Evolutionary conservation across 2,888 invertebrate species (phyloP).

Genomic region (Drepana falcataria): DNA sequence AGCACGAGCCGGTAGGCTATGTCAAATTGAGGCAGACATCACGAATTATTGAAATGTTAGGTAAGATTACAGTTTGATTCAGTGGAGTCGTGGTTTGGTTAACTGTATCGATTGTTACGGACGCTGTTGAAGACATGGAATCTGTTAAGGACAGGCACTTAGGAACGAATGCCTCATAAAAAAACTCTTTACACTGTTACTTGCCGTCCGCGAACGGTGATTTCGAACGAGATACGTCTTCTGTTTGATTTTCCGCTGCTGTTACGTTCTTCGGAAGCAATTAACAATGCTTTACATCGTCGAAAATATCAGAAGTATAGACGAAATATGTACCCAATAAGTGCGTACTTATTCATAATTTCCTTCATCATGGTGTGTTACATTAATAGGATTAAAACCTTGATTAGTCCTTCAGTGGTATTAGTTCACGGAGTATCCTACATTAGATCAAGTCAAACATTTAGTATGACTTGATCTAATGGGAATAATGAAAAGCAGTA

Average conservation of each 20-base stretch:
- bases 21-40: constrained; percentile 36
- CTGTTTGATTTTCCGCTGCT: background rate
- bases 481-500: too few relatives aligned
- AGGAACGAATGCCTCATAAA: constrained; percentile 1
- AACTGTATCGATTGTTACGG: constrained; percentile 48
- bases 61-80: constrained; percentile 43
- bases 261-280: background rate
- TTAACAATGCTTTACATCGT: too few relatives aligned
- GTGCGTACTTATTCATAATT: too few relatives aligned
- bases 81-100: constrained; percentile 42
- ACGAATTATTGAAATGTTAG: constrained; percentile 52
- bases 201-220: constrained; percentile 2
- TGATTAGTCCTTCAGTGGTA: too few relatives aligned
- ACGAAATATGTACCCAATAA: too few relatives aligned
- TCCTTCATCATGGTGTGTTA: too few relatives aligned
- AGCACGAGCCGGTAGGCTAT: constrained; percentile 14
- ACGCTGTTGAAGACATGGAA: background rate
- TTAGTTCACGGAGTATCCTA: too few relatives aligned
- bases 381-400: too few relatives aligned
- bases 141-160: constrained; percentile 3
- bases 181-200: constrained; percentile 1
- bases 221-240: background rate
- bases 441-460: too few relatives aligned
- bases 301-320: too few relatives aligned
- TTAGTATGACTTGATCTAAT: too few relatives aligned